Evolutionary conservation across 2,797 vertebrate species (phyloP).

Genomic region (Lates japonicus): DNA sequence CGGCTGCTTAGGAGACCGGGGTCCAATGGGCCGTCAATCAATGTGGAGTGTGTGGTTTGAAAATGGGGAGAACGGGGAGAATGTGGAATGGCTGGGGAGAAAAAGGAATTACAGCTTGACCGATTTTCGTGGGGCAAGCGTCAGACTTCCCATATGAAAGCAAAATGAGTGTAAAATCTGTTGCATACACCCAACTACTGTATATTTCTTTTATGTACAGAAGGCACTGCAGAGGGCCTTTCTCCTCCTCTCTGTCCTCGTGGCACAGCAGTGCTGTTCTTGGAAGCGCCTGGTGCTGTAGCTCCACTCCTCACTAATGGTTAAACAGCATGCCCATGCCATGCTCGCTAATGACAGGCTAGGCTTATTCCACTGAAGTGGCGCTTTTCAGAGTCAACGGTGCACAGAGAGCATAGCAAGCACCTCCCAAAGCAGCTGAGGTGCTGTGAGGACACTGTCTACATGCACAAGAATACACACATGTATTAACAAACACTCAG

Average conservation of each 20-base stretch:
- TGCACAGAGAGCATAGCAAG: slow-evolving; percentile 63
- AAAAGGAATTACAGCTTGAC: slow-evolving; percentile 55
- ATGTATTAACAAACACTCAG: slow-evolving; percentile 56
- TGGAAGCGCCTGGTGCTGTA: slow-evolving; percentile 61
- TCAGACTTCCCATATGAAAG: slow-evolving; percentile 54
- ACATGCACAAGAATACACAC: slow-evolving; percentile 60
- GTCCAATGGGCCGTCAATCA: slow-evolving; percentile 75
- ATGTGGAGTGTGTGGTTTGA: slow-evolving; percentile 69
- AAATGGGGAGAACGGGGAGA: slow-evolving; percentile 47
- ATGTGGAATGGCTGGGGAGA: slow-evolving; percentile 39
- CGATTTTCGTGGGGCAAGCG: slow-evolving; percentile 43
- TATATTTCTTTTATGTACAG: slow-evolving; percentile 22
- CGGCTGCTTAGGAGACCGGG: slow-evolving; percentile 55
- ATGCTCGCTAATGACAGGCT: slow-evolving; percentile 84
- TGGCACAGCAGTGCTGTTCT: slow-evolving; percentile 74
- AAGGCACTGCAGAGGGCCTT: slow-evolving; percentile 31
- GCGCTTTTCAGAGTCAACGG: slow-evolving; percentile 73
- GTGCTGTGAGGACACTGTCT: slow-evolving; percentile 75
- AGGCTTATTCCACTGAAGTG: slow-evolving; percentile 80
- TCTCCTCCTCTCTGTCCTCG: slow-evolving; percentile 64
- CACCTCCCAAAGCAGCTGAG: slow-evolving; percentile 68
- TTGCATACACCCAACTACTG: slow-evolving; percentile 1
- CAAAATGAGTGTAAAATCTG: slow-evolving; percentile 49
- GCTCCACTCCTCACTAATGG: slow-evolving; percentile 75
- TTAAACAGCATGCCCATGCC: slow-evolving; percentile 81